Conservation (phyloP, 2,113 vertebrate genomes). For the Toxotes chatareus region DNA sequence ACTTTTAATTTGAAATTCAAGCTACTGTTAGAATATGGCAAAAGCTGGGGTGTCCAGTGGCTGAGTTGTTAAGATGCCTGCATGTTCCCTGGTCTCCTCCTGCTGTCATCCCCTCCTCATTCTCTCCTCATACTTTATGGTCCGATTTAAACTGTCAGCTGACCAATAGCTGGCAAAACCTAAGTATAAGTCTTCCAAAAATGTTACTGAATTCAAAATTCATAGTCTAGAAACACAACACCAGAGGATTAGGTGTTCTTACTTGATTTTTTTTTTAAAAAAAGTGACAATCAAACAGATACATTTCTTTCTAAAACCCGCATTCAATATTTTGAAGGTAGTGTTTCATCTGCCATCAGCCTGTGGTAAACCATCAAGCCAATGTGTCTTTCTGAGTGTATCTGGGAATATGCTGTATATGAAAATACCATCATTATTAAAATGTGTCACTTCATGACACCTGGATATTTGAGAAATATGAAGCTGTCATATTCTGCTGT, state of each 20-base stretch:
- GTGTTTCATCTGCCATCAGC: constrained; percentile 7
- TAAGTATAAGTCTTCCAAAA: too few species aligned
- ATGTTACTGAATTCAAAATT: too few species aligned
- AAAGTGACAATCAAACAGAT: neutral
- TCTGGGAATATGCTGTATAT: constrained; percentile 22
- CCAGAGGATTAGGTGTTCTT: neutral
- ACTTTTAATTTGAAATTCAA: too few species aligned
- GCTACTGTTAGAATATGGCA: too few species aligned
- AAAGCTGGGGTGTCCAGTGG: too few species aligned
- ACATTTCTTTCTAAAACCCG: neutral
- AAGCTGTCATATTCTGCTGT: constrained; percentile 24
- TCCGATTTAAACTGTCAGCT: too few species aligned
- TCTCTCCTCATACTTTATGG: too few species aligned
- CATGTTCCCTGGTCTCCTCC: too few species aligned
- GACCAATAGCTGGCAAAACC: too few species aligned
- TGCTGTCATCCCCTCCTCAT: too few species aligned
- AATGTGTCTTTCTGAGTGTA: neutral
- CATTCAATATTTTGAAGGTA: neutral
- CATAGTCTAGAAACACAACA: too few species aligned
- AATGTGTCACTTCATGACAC: constrained; percentile 35
- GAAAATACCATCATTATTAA: constrained; percentile 35
- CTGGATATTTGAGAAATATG: constrained; percentile 37
- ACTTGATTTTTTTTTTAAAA: neutral
- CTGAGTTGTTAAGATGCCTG: too few species aligned
- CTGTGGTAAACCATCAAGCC: neutral